phyloP scores from a whole-genome alignment of 2,113 vertebrate species.

The Enhydra lutris region DNA sequence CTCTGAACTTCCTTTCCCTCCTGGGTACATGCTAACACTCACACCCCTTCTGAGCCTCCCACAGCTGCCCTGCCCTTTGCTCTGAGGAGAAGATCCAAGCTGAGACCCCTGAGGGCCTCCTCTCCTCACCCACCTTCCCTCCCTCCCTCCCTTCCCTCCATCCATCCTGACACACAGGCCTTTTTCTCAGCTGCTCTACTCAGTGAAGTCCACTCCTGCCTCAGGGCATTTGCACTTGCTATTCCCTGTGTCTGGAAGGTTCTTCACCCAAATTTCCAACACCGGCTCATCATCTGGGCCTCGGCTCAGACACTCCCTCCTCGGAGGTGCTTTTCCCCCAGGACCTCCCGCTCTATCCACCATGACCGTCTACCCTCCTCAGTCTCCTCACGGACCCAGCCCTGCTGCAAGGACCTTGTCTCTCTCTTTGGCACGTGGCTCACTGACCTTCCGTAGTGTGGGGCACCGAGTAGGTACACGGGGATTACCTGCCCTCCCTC shows the following conservation, averaged over 20 bases:
- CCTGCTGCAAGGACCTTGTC: fast-evolving
- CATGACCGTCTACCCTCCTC: not conserved
- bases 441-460: not conserved
- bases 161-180: not conserved
- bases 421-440: not conserved
- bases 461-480: fast-evolving
- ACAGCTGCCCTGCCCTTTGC: not conserved
- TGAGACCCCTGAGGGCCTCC: not conserved
- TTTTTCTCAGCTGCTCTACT: not conserved
- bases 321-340: not conserved
- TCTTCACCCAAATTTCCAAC: not conserved
- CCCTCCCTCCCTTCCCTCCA: too few relatives aligned
- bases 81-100: not conserved
- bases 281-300: fast-evolving
- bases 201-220: not conserved
- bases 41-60: fast-evolving
- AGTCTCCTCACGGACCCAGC: fast-evolving
- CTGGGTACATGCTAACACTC: not conserved
- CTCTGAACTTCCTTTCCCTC: not conserved
- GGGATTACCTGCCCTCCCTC: fast-evolving
- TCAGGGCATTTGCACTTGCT: not conserved
- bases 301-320: not conserved
- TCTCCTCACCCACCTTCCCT: not conserved
- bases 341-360: fast-evolving
- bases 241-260: not conserved